Percentiles rank a stretch among this genome's conserved stretches.
Conservation (phyloP, 23 tunicate species). For the Phallusia fumigata region DNA sequence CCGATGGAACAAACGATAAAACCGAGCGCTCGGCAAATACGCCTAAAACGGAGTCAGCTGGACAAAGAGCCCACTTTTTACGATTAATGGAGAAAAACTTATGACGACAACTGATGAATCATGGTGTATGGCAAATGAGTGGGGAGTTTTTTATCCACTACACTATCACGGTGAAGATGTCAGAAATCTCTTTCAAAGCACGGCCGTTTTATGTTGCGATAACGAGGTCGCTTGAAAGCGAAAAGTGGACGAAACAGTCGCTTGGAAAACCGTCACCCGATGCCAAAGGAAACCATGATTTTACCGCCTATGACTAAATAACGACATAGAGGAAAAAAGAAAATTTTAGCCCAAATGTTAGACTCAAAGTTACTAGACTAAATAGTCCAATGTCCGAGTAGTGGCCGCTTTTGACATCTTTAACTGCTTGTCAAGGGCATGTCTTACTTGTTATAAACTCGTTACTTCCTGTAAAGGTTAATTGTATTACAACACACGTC, state of each 20-base stretch:
- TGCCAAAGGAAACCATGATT: background rate
- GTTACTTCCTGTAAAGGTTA: background rate
- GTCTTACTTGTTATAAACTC: no score
- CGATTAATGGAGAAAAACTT: background rate
- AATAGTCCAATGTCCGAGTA: no score
- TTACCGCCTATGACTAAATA: background rate
- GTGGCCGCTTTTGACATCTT: no score
- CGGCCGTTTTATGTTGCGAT: background rate
- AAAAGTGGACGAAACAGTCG: background rate
- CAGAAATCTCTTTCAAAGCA: background rate
- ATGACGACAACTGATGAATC: slow-evolving; percentile 8
- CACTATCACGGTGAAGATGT: background rate
- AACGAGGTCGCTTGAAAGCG: background rate
- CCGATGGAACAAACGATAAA: background rate
- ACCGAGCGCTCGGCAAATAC: background rate
- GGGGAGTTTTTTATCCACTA: background rate
- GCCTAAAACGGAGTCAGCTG: background rate
- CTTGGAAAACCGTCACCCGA: background rate
- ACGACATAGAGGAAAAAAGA: no score
- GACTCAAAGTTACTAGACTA: no score
- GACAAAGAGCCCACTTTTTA: slow-evolving; percentile 1
- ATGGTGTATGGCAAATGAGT: background rate
- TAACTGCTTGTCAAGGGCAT: no score
- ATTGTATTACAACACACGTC: background rate
- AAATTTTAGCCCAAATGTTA: no score